phyloP scores from a whole-genome alignment of 2,797 vertebrate genomes.

The Sylvia borin region DNA sequence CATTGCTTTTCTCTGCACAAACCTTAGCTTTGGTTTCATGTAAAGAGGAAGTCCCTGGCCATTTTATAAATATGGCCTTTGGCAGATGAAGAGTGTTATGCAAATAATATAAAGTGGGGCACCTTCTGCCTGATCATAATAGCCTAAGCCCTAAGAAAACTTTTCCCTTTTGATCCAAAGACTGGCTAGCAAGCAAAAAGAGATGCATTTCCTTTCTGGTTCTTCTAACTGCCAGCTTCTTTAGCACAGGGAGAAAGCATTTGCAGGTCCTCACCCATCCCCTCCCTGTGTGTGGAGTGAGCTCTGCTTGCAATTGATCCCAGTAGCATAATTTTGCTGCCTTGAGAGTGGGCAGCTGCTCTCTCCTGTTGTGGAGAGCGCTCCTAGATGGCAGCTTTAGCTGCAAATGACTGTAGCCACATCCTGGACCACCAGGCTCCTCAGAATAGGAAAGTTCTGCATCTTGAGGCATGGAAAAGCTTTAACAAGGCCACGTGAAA shows the following conservation, averaged over 20 bases:
- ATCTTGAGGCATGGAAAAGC: no score
- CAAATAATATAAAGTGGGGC: neutral
- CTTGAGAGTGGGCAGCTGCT: neutral
- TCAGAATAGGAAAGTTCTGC: neutral
- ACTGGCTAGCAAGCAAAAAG: neutral
- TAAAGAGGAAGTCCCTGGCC: neutral
- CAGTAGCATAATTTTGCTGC: fast-evolving
- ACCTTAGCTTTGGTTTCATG: neutral
- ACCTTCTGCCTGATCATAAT: neutral
- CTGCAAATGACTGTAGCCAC: neutral
- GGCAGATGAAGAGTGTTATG: neutral
- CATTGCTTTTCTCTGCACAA: neutral
- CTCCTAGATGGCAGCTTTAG: neutral
- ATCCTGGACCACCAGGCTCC: neutral
- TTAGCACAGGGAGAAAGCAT: neutral
- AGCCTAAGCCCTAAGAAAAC: neutral
- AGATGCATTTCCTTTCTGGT: neutral
- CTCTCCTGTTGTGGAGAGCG: neutral
- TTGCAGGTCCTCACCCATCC: neutral
- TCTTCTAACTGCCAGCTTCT: neutral
- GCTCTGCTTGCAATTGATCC: neutral
- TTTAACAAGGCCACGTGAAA: neutral
- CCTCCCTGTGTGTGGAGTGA: neutral
- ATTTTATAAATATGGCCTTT: neutral
- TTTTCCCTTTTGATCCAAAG: neutral